Conservation (phyloP, 2,113 vertebrate species). For the Meriones unguiculatus region DNA sequence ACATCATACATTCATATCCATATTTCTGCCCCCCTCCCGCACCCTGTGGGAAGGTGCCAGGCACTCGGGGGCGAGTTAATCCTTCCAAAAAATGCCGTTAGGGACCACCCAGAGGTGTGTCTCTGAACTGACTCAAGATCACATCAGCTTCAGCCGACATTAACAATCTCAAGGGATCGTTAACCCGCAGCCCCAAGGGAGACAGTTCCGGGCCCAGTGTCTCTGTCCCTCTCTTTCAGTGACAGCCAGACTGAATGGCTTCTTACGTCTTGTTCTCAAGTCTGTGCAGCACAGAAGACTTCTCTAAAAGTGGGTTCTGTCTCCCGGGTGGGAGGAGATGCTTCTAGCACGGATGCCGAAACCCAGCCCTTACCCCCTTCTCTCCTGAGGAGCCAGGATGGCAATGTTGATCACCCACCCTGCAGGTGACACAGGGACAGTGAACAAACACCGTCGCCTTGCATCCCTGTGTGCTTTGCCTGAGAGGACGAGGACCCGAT, state of each 20-base stretch:
- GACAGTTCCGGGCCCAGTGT: neutral
- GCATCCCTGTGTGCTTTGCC: neutral
- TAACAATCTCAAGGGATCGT: too few species aligned
- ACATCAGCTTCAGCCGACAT: too few species aligned
- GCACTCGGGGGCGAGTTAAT: neutral
- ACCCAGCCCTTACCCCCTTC: neutral
- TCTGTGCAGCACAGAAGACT: neutral
- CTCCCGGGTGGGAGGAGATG: neutral
- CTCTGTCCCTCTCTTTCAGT: neutral
- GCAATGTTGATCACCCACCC: neutral
- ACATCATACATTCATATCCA: neutral
- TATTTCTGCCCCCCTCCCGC: too few species aligned
- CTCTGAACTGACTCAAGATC: neutral
- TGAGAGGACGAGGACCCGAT: neutral
- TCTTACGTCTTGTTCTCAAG: neutral
- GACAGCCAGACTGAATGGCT: neutral
- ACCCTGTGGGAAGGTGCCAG: neutral
- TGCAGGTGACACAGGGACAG: neutral
- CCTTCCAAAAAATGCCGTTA: neutral
- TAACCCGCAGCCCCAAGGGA: neutral
- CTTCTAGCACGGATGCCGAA: neutral
- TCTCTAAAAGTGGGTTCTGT: neutral
- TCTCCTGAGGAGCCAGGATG: neutral
- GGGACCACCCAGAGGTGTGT: neutral
- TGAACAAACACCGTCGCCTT: neutral